Conservation (phyloP, 2,113 vertebrate genomes). For the Callopanchax toddi region DNA sequence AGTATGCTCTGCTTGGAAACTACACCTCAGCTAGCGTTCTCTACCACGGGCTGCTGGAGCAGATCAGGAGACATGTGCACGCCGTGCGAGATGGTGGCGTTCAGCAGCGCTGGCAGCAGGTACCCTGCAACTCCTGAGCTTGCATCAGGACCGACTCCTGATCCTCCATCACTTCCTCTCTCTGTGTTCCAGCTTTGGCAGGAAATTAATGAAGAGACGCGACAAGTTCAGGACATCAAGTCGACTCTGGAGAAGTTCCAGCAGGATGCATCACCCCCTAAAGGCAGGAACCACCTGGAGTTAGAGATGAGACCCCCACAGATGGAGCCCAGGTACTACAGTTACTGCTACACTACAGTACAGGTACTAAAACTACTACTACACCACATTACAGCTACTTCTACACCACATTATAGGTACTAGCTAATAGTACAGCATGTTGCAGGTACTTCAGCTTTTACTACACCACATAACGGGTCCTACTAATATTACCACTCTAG, state of each 20-base stretch:
- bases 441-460: too few relatives aligned
- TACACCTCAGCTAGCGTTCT: constrained; percentile 94
- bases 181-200: constrained; percentile 87
- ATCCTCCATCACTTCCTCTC: background rate
- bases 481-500: too few relatives aligned
- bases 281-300: constrained; percentile 79
- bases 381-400: too few relatives aligned
- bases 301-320: constrained; percentile 90
- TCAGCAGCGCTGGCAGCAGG: constrained; percentile 96
- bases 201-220: constrained; percentile 92
- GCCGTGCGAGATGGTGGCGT: constrained; percentile 85
- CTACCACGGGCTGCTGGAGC: constrained; percentile 93
- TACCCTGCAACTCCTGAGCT: constrained; percentile 48
- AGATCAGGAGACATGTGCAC: constrained; percentile 90
- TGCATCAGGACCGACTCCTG: background rate
- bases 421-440: too few relatives aligned
- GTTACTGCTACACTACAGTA: background rate
- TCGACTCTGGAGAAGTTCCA: constrained; percentile 92
- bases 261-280: constrained; percentile 84
- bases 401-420: too few relatives aligned
- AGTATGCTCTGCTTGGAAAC: constrained; percentile 95
- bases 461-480: too few relatives aligned
- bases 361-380: too few relatives aligned
- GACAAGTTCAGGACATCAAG: constrained; percentile 94
- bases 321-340: constrained; percentile 86